A percentile compares a stretch with the other conserved stretches of the same genome.
Evolutionary conservation across 2,888 invertebrate genomes (phyloP).

Genomic region (Caenorhabditis afra): DNA sequence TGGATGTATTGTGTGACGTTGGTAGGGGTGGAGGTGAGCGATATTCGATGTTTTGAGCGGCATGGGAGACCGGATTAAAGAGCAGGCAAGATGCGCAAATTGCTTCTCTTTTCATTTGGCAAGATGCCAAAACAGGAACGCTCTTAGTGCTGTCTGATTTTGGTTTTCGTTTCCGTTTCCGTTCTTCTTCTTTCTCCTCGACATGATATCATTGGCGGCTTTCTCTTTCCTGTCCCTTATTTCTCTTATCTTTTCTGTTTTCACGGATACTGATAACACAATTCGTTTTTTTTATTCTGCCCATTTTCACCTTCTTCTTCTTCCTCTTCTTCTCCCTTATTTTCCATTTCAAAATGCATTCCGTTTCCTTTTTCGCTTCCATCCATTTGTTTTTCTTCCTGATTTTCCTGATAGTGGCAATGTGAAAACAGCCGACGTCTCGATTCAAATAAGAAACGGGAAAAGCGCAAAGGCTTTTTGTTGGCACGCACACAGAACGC

Average conservation of each 20-base stretch:
- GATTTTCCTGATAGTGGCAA: background rate
- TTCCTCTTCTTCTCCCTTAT: background rate
- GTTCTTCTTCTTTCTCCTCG: background rate
- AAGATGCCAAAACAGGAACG: background rate
- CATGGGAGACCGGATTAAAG: constrained; percentile 26
- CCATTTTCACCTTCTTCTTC: too few species aligned
- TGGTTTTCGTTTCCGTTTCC: background rate
- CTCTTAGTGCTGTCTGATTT: background rate
- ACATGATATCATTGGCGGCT: background rate
- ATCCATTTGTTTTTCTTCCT: background rate
- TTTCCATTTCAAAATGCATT: constrained; percentile 8
- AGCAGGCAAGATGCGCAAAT: constrained; percentile 3
- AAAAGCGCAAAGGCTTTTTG: constrained; percentile 10
- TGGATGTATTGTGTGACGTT: too few species aligned
- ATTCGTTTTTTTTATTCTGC: background rate
- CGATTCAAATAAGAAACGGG: background rate
- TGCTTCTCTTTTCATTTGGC: constrained; percentile 4
- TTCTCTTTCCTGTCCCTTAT: background rate
- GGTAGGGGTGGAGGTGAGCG: too few species aligned
- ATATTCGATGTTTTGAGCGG: constrained; percentile 4
- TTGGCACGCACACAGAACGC: constrained; percentile 42
- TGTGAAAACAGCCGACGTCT: background rate
- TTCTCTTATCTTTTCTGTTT: constrained; percentile 9
- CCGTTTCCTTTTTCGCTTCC: constrained; percentile 2
- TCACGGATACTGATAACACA: too few species aligned